A percentile compares a stretch with the other conserved stretches of the same genome.
Evolutionary conservation across 2,888 invertebrate genomes (phyloP).

Genomic region (Orchesella flavescens): DNA sequence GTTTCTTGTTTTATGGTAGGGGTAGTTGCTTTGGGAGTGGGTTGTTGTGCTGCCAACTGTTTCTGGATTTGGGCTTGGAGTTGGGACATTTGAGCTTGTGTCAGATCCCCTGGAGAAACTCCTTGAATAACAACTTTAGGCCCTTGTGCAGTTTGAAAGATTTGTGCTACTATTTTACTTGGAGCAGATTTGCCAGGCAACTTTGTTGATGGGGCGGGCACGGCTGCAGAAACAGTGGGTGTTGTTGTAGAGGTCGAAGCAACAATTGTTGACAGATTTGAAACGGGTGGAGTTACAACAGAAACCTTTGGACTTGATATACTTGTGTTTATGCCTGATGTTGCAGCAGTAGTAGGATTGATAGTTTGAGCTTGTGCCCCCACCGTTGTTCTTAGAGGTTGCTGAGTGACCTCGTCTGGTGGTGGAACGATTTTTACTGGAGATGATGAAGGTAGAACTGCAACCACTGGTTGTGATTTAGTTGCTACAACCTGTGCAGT

Average conservation of each 20-base stretch:
- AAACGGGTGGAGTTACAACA: slow-evolving; percentile 55
- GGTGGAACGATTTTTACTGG: slow-evolving; percentile 24
- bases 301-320: background rate
- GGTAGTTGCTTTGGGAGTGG: background rate
- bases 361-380: too few relatives aligned
- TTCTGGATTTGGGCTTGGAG: slow-evolving; percentile 93
- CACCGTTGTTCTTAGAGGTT: too few relatives aligned
- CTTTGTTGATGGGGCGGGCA: slow-evolving; percentile 45
- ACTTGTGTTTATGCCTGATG: background rate
- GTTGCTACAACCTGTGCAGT: background rate
- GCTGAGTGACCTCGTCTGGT: too few relatives aligned
- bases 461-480: slow-evolving; percentile 5
- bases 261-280: slow-evolving; percentile 71
- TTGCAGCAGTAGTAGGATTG: background rate
- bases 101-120: slow-evolving; percentile 86
- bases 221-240: slow-evolving; percentile 24
- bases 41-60: slow-evolving; percentile 77
- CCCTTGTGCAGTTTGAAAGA: slow-evolving; percentile 88
- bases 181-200: slow-evolving; percentile 42
- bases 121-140: slow-evolving; percentile 91
- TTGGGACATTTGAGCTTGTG: slow-evolving; percentile 85
- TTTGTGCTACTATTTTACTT: slow-evolving; percentile 73
- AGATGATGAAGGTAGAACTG: background rate
- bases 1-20: slow-evolving; percentile 75
- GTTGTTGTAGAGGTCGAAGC: slow-evolving; percentile 66